Base-by-base conservation (phyloP, 2,113 vertebrate genomes). In the Rhinopomastus cyanomelas region DNA sequence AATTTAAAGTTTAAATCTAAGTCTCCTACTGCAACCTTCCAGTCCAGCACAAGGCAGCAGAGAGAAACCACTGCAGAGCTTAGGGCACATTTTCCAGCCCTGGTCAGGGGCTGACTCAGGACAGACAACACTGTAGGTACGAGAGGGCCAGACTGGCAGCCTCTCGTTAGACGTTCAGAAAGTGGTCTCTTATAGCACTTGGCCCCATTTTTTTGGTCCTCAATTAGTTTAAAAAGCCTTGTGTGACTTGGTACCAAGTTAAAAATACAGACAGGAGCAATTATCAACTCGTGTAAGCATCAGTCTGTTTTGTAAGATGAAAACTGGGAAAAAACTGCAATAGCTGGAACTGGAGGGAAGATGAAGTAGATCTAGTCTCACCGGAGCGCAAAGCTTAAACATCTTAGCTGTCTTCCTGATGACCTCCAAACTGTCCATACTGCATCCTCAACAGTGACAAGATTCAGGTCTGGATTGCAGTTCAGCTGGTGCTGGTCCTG, bases 101-200 rank as follows among this genome's bases (percentile, higher is more conserved):
- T 16, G 21, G 26, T 16, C n/a, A n/a, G n/a, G n/a, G n/a, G n/a
- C n/a, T n/a, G n/a, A 34, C n/a, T 69, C 29, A n/a, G 57, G 9
- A 75, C 23, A 17, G 53, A 29, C 53, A 66, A 20, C 19, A 21
- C 27, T 32, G 26, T 22, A 52, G 19, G 29, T 11, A 37, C 1
- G 3, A 82, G 23, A 62, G 9, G 25, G 9, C 62, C 4, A 27
- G 60, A 67, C 0, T 1, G 66, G 32, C 26, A 81, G 65, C 16
- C n/a, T 30, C 20, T 88, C 3, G 0, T 51, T 88, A 46, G 34
- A 29, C 2, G 1, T 46, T 27, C 0, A 0, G 22, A 56, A 5
- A 51, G 72, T 3, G 20, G 30, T 32, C 42, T 59, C 65, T 49
- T 71, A 10, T 60, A 87, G 79, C 22, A 56, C 56, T 36, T 2